Base-by-base conservation (phyloP, 1,140 invertebrate species). In the Drosophila tani region DNA sequence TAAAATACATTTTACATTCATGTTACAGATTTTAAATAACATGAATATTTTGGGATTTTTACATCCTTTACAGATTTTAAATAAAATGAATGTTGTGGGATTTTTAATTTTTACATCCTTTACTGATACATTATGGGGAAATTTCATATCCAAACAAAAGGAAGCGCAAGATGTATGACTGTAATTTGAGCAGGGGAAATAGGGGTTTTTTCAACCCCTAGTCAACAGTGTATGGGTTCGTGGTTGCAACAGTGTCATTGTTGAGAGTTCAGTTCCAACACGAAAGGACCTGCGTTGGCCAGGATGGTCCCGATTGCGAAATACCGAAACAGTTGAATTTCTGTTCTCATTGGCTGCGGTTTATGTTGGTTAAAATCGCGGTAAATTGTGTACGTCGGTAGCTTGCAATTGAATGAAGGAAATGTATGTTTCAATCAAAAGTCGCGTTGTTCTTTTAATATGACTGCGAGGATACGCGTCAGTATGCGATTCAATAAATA, bases 301-400 rank as follows among this genome's bases (percentile, higher is more conserved):
- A 46, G 15, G 15, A 51, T 3, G 38, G 38, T 32, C 40, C 27
- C 43, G 57, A 17, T 40, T 35, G 15, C 38, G 21, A 24, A 62
- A 62, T 63, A 21, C 24, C 17, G 21, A 51, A 78, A 47, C 75
- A 78, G 75, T 78, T 78, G 75, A 69, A 69, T 78, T 78, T 78
- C 75, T 78, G 75, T 78, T 78, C 75, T 78, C 75, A 69, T 78
- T 47, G 75, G 49, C 57, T 67, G 75, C 75, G 75, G 75, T 78
- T 78, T 78, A 69, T 43, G 35, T 69, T 56, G 56, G 74, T 55
- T 58, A 58, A 38, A 21, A 27, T 56, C 74, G 75, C 56, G 56
- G 56, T 41, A 27, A 56, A 50, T 46, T 49, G 73, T 38, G 55
- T 46, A 43, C 57, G 56, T 77, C 50, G 64, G 57, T 58, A 43